phyloP scores from a whole-genome alignment of 2,113 vertebrate species.

The Xenopus borealis region DNA sequence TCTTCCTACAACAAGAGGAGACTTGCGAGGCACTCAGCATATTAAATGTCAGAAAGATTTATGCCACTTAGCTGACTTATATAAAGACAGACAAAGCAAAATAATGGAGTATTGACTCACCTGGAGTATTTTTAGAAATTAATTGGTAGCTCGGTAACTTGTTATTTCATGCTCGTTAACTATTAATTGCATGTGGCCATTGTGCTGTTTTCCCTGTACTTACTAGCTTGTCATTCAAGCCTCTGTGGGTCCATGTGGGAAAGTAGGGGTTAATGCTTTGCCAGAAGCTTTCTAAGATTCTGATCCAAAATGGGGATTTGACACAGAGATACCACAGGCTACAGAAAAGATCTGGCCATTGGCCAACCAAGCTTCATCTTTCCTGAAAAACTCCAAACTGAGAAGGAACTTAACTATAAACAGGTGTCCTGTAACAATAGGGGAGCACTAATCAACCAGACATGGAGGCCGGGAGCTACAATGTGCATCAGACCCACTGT shows the following conservation, averaged over 20 bases:
- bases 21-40: constrained; percentile 48
- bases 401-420: not conserved
- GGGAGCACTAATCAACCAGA: not conserved
- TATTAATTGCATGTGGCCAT: not conserved
- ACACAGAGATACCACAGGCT: too few species aligned
- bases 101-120: constrained; percentile 59
- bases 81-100: constrained; percentile 57
- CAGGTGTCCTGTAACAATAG: not conserved
- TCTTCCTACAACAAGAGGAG: constrained; percentile 52
- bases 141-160: constrained; percentile 56
- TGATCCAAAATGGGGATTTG: too few species aligned
- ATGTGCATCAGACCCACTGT: too few species aligned
- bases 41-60: constrained; percentile 50
- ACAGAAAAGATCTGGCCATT: not conserved
- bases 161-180: constrained; percentile 56
- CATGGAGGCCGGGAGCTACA: not conserved
- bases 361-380: not conserved
- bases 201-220: too few species aligned
- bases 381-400: not conserved
- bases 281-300: too few species aligned
- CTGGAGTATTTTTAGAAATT: constrained; percentile 57
- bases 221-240: too few species aligned
- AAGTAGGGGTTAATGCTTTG: too few species aligned
- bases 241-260: too few species aligned
- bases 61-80: constrained; percentile 53